Conservation (phyloP, 30 jellyfish, hydroid and myxozoan species). For the Hydractinia echinata region DNA sequence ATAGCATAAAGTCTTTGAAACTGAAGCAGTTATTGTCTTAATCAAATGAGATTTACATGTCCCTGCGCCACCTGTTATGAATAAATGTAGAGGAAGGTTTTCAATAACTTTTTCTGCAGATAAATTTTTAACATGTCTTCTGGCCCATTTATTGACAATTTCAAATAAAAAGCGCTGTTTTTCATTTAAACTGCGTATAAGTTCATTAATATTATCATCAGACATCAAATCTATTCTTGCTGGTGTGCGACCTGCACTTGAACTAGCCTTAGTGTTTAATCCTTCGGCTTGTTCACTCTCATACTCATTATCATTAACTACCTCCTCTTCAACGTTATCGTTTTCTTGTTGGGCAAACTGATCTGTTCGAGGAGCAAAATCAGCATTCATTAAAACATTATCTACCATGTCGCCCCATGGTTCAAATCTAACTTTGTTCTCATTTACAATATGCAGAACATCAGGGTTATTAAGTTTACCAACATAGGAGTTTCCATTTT, state of each 20-base stretch:
- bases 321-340: background rate
- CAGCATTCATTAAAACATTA: background rate
- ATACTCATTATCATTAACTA: background rate
- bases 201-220: background rate
- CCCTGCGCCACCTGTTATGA: constrained; percentile 24
- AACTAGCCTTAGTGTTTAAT: background rate
- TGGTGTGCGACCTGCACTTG: background rate
- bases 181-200: background rate
- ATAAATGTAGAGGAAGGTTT: constrained; percentile 22
- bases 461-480: background rate
- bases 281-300: background rate
- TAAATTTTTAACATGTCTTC: background rate
- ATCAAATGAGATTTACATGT: constrained; percentile 3
- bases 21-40: constrained; percentile 21
- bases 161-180: background rate
- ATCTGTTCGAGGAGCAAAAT: background rate
- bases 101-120: background rate
- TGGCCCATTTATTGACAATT: background rate
- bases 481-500: too few relatives aligned
- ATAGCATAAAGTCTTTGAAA: constrained; percentile 13
- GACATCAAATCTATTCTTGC: background rate
- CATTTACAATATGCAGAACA: background rate
- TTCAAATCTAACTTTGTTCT: background rate
- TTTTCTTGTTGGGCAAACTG: background rate
- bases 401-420: constrained; percentile 21